A percentile compares a stretch with the other conserved stretches of the same genome.
Conservation (phyloP, 2,797 vertebrate genomes). For the Dipus sagitta region DNA sequence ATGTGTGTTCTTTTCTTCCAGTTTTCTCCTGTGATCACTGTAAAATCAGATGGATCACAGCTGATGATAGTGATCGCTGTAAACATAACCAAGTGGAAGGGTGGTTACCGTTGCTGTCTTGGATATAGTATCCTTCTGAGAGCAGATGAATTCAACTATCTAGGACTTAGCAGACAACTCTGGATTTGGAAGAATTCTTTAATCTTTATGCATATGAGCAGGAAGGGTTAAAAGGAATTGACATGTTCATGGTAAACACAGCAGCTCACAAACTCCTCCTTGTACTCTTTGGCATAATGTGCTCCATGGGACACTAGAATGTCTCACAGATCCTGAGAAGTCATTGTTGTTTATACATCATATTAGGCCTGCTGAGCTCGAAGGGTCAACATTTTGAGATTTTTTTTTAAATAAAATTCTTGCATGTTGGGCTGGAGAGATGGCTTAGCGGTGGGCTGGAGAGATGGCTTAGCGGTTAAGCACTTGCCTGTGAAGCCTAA, state of each 20-base stretch:
- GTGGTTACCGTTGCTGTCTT: neutral
- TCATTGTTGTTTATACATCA: neutral
- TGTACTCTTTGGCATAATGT: neutral
- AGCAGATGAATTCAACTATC: neutral
- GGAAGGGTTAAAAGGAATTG: conserved; percentile 5
- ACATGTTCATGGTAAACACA: neutral
- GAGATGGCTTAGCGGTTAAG: too few relatives aligned
- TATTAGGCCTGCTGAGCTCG: neutral
- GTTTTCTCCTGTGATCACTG: neutral
- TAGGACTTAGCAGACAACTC: neutral
- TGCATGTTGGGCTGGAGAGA: too few relatives aligned
- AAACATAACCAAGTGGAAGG: conserved; percentile 44
- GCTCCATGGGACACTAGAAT: neutral
- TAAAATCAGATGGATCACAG: conserved; percentile 8
- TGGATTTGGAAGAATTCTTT: conserved; percentile 54
- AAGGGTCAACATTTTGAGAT: neutral
- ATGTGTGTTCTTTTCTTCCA: conserved; percentile 2
- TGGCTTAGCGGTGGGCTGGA: too few relatives aligned
- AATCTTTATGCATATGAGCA: conserved; percentile 10
- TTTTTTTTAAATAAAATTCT: neutral
- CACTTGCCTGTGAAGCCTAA: too few relatives aligned
- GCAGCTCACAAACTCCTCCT: neutral
- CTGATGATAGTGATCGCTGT: conserved; percentile 10
- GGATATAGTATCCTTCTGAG: conserved; percentile 16
- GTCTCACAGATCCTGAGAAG: conserved; percentile 5